A percentile compares a stretch with the other conserved stretches of the same genome.
Conservation (phyloP, 2,888 invertebrate species). For the Trissolcus brochymenae region DNA sequence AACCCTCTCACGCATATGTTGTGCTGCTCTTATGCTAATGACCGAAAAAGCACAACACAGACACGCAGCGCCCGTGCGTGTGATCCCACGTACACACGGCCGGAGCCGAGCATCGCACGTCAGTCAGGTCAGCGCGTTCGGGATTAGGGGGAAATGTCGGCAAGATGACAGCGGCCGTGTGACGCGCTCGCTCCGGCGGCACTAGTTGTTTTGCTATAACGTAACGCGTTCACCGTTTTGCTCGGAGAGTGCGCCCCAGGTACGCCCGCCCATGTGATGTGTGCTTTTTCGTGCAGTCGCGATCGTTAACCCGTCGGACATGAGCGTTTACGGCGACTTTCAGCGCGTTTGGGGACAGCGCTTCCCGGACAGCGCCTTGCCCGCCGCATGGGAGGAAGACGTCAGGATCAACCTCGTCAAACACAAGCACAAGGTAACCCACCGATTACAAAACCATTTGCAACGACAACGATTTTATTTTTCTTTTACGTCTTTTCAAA, state of each 20-base stretch:
- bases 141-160: constrained; percentile 63
- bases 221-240: background rate
- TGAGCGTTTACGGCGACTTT: constrained; percentile 93
- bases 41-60: constrained; percentile 48
- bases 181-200: constrained; percentile 55
- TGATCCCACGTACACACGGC: constrained; percentile 32
- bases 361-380: constrained; percentile 92
- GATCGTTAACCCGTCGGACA: constrained; percentile 57
- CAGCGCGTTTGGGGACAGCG: constrained; percentile 94
- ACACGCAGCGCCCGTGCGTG: constrained; percentile 17
- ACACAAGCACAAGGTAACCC: constrained; percentile 87
- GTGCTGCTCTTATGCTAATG: constrained; percentile 48
- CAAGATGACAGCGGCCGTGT: constrained; percentile 69
- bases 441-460: no score
- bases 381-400: constrained; percentile 95
- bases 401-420: constrained; percentile 92
- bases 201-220: constrained; percentile 2
- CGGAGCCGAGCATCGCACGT: constrained; percentile 25
- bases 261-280: constrained; percentile 47
- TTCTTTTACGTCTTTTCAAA: no score
- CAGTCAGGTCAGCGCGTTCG: constrained; percentile 43
- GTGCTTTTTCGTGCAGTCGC: constrained; percentile 23
- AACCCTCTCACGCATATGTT: constrained; percentile 47
- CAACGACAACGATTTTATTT: no score
- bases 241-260: constrained; percentile 14